Conservation (phyloP, 2,797 vertebrate species). For the Semotilus atromaculatus region DNA sequence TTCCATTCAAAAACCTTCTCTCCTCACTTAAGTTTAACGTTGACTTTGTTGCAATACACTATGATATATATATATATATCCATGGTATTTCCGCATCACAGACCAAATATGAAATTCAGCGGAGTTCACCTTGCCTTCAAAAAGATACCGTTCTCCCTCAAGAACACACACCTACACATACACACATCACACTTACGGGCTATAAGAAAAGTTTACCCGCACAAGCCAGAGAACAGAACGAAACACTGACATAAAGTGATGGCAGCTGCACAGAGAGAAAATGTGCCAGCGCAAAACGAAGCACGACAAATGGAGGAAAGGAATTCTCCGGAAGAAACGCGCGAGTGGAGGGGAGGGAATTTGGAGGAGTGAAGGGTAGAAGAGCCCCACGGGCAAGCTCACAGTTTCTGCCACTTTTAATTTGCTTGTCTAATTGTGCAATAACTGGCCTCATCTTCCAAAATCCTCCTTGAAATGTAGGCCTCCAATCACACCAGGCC, state of each 20-base stretch:
- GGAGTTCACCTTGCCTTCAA: slow-evolving; percentile 46
- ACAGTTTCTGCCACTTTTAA: slow-evolving; percentile 76
- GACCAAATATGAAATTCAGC: slow-evolving; percentile 35
- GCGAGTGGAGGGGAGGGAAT: slow-evolving; percentile 38
- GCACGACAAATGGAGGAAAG: slow-evolving; percentile 42
- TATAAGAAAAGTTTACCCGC: slow-evolving; percentile 56
- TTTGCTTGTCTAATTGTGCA: slow-evolving; percentile 79
- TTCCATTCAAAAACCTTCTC: slow-evolving; percentile 29
- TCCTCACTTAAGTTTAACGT: slow-evolving; percentile 19
- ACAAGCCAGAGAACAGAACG: slow-evolving; percentile 44
- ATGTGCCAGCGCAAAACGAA: slow-evolving; percentile 33
- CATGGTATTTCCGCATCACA: slow-evolving; percentile 36
- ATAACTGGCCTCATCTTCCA: slow-evolving; percentile 71
- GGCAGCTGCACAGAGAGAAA: slow-evolving; percentile 25
- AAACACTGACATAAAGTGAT: slow-evolving; percentile 49
- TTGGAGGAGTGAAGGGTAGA: slow-evolving; percentile 54
- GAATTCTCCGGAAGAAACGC: slow-evolving; percentile 43
- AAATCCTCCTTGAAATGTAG: slow-evolving; percentile 71
- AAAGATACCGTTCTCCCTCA: slow-evolving; percentile 35
- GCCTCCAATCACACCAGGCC: slow-evolving; percentile 61
- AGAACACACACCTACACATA: slow-evolving; percentile 30
- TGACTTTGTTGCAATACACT: slow-evolving; percentile 7
- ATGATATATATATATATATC: not conserved
- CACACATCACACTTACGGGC: slow-evolving; percentile 27
- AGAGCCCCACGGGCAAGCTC: slow-evolving; percentile 67